These are phyloP conservation scores for Anguilla obscura DNA, from an alignment of 2,797 vertebrate species.

Conservation along the genomic window DNA sequence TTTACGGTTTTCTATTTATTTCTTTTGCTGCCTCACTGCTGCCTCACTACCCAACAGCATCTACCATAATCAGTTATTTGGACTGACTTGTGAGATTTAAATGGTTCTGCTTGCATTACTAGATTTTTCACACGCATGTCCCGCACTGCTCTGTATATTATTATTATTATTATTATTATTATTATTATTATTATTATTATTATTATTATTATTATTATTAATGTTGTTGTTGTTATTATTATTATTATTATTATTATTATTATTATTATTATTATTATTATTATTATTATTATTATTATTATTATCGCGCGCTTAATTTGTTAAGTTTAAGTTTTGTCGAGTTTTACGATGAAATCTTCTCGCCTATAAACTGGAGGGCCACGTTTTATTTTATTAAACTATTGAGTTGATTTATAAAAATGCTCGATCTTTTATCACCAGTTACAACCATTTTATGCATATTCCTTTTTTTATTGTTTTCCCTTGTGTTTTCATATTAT, in stretches of 20 bases:
- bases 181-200: background rate
- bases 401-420: background rate
- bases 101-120: background rate
- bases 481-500: background rate
- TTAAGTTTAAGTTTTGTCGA: background rate
- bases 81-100: too few species aligned
- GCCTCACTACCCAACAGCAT: too few species aligned
- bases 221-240: too few species aligned
- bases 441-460: background rate
- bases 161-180: background rate
- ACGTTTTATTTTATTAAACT: background rate
- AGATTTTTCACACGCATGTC: background rate
- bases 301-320: background rate
- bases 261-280: background rate
- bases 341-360: background rate
- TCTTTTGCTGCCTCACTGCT: too few species aligned
- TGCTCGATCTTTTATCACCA: background rate
- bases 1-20: too few species aligned
- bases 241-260: background rate
- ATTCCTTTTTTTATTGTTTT: background rate
- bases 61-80: too few species aligned
- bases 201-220: background rate
- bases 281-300: background rate
- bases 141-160: background rate
- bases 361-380: background rate